Base-by-base conservation (phyloP, 2,888 invertebrate species). In the Orthosia gracilis region DNA sequence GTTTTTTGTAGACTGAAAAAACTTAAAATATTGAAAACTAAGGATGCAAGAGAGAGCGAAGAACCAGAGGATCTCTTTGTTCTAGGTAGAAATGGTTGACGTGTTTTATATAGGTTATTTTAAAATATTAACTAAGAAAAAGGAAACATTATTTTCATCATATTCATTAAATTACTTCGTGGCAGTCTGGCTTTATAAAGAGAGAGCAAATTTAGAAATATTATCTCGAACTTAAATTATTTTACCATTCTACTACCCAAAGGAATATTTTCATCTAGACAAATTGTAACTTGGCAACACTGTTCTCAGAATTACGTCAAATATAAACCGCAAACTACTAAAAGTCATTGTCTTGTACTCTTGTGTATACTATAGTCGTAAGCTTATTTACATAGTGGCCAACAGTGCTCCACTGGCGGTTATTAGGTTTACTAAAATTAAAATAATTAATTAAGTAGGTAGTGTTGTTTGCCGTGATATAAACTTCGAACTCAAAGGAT, bases 271-370 rank as follows among this genome's bases (percentile, higher is more conserved):
- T 62, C 47, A n/a, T 47, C 47, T 31, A 49, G 49, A 5, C 23
- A 23, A 40, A 45, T 26, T 3, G 4, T 26, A n/a, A n/a, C 50
- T 12, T 65, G 64, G 64, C 50, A 77, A 73, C 49, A 76, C 73
- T 23, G 40, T 15, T 13, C 31, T 40, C 18, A 11, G 11, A 49
- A 26, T 50, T 23, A 73, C 45, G 65, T 80, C 74, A 77, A 31
- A n/a, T 52, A 76, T 52, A 31, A 26, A 40, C 9, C n/a, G 31
- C 59, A 55, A 54, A 40, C 26, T 55, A 18, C 11, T 18, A 13
- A 13, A 55, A 52, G 80, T 77, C 77, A 77, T 73, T 80, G 81
- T 65, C 74, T 80, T 64, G 54, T 55, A 62, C 55, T 69, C 69
- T 17, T 58, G 40, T 40, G 40, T 40, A 40, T 40, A 40, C 40